Evolutionary conservation across 2,888 invertebrate species (phyloP), one percentile per base, ranked within the genome.

Genomic region (Dichetophora obliterata): DNA sequence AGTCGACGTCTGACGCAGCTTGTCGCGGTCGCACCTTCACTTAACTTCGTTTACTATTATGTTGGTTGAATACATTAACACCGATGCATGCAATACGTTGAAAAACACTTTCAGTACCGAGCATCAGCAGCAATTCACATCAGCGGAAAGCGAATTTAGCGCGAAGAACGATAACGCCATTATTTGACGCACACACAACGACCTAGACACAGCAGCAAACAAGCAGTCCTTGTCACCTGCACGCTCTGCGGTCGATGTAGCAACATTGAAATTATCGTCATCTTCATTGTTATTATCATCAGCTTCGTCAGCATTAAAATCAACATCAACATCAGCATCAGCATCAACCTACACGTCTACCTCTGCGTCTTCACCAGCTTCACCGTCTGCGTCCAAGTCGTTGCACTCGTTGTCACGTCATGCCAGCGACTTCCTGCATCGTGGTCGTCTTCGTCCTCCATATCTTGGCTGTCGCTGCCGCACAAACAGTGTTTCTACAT

Each of bases 31-130:
- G 66, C 50, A 27, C 43, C 66, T 24, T 66, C 16, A 22, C 31
- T 37, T 11, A n/a, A 11, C 54, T n/a, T 66, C 52, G 14, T 31
- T 43, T 59, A 69, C 69, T 75, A 75, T 75, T 70, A 75, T 75
- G 75, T 70, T 75, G 69, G 34, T 75, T 69, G 54, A 70, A 52
- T 63, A 63, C 37, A 52, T 75, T 34, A 59, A 54, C 52, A 27
- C 63, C 59, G 68, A 76, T 75, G 76, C 73, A 77, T 69, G 72
- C 72, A 59, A 75, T 61, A 76, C 31, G 59, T 52, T 76, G 71
- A 76, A 76, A 43, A 69, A 69, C 34, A 75, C 63, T 16, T 61
- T 24, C 59, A 79, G 61, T 43, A 74, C 19, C 37, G 66, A 59
- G 27, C 59, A 22, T 59, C 43, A 43, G 43, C 59, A 59, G 43